These are phyloP conservation scores for Stichopus chloronotus DNA, from an alignment of 35 echinoderm and acorn worm species.

Conservation along the genomic window DNA sequence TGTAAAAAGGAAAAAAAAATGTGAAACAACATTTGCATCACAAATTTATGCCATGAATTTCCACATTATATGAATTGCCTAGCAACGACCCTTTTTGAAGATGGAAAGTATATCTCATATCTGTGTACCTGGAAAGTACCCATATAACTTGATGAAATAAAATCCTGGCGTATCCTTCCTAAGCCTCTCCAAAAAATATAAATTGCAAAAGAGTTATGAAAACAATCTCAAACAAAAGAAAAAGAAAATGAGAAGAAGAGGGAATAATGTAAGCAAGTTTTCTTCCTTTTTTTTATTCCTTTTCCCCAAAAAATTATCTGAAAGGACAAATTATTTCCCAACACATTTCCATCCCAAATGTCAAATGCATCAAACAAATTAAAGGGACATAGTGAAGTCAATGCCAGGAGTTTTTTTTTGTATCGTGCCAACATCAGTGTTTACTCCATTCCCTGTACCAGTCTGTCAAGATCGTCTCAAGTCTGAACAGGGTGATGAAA, in stretches of 20 bases:
- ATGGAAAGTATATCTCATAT: not conserved
- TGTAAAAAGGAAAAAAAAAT: not conserved
- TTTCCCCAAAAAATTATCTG: not conserved
- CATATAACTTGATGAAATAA: conserved; percentile 21
- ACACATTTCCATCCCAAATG: conserved; percentile 1
- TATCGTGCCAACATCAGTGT: too few species aligned
- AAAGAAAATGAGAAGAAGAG: not conserved
- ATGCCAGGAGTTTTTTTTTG: too few species aligned
- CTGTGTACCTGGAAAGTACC: not conserved
- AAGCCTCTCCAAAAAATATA: conserved; percentile 16
- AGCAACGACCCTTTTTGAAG: not conserved
- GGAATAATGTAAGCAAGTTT: not conserved
- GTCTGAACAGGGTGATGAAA: too few species aligned
- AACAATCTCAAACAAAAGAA: not conserved
- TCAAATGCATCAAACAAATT: not conserved
- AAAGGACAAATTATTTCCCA: not conserved
- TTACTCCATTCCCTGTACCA: too few species aligned
- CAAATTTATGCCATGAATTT: conserved; percentile 1
- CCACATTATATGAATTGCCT: not conserved
- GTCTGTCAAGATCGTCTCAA: too few species aligned
- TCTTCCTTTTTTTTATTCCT: not conserved
- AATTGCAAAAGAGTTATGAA: conserved; percentile 20
- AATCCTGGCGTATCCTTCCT: not conserved
- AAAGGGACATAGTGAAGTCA: not conserved
- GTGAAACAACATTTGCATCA: conserved; percentile 6